Conservation (phyloP, 2,888 invertebrate genomes). For the Cotesia congregata region DNA sequence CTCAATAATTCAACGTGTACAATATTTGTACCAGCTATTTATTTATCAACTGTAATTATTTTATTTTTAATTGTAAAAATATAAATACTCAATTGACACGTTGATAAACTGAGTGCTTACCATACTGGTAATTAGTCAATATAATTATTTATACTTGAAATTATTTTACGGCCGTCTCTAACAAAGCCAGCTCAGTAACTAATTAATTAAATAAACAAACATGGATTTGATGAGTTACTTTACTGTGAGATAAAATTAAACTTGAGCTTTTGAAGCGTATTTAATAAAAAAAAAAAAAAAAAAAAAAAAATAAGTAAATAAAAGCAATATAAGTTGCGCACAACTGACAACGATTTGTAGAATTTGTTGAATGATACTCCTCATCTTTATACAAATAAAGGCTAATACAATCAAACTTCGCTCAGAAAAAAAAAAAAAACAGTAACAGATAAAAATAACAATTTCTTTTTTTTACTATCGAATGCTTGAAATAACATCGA, state of each 20-base stretch:
- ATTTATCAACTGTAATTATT: not conserved
- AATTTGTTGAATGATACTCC: slow-evolving; percentile 31
- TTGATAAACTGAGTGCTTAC: not conserved
- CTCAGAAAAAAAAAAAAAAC: slow-evolving; percentile 59
- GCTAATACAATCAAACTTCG: slow-evolving; percentile 63
- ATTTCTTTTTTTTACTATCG: slow-evolving; percentile 25
- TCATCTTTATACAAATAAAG: slow-evolving; percentile 31
- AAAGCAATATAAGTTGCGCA: slow-evolving; percentile 61
- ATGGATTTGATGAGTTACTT: not conserved
- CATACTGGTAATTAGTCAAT: slow-evolving; percentile 7
- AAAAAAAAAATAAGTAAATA: slow-evolving; percentile 1
- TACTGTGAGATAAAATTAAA: not conserved
- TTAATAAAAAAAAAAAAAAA: not conserved
- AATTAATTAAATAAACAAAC: not conserved
- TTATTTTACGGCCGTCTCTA: not conserved
- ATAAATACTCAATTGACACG: not conserved
- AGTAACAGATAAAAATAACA: slow-evolving; percentile 24
- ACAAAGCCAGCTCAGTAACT: not conserved
- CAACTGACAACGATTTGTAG: slow-evolving; percentile 62
- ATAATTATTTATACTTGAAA: not conserved
- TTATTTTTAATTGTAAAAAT: not conserved
- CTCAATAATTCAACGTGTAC: not conserved
- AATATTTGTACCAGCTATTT: not conserved
- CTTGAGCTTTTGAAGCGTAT: not conserved
- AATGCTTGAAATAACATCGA: not conserved